Evolutionary conservation across 1,140 invertebrate species (phyloP).

Genomic region (Pseudachorutes palmiensis): DNA sequence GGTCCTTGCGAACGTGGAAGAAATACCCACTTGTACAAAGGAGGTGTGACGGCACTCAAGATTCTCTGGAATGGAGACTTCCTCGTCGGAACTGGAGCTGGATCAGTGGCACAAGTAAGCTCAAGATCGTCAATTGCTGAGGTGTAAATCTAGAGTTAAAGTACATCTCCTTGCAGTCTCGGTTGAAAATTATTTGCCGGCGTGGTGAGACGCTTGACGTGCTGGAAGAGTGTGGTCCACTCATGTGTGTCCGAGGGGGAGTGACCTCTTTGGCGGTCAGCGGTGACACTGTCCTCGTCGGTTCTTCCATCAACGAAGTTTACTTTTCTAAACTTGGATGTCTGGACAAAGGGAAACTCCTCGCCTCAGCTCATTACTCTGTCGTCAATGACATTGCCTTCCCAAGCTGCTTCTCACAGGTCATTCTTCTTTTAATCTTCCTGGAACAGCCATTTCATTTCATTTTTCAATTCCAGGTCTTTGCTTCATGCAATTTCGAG

Average conservation of each 20-base stretch:
- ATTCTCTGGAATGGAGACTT: slow-evolving; percentile 52
- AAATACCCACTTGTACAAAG: slow-evolving; percentile 34
- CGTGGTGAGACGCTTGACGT: slow-evolving; percentile 44
- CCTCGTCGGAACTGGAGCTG: slow-evolving; percentile 73
- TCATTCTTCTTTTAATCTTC: too few species aligned
- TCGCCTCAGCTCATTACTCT: slow-evolving; percentile 71
- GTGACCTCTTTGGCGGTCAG: slow-evolving; percentile 51
- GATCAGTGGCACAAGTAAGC: slow-evolving; percentile 56
- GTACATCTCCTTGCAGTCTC: slow-evolving; percentile 14
- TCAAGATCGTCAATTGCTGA: slow-evolving; percentile 33
- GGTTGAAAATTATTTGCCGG: slow-evolving; percentile 44
- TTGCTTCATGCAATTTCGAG: slow-evolving; percentile 73
- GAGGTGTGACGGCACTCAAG: slow-evolving; percentile 58
- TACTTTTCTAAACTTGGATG: slow-evolving; percentile 63
- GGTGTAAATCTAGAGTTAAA: not conserved
- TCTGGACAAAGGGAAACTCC: slow-evolving; percentile 55
- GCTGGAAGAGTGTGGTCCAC: slow-evolving; percentile 28
- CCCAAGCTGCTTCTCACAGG: slow-evolving; percentile 53
- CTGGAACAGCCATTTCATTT: too few species aligned
- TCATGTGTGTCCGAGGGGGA: slow-evolving; percentile 41
- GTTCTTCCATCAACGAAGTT: slow-evolving; percentile 70
- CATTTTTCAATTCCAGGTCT: too few species aligned
- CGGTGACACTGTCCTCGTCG: slow-evolving; percentile 52
- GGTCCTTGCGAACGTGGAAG: slow-evolving; percentile 23
- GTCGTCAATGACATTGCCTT: slow-evolving; percentile 73